These are phyloP conservation scores for Magallana angulata DNA, from an alignment of 1,140 invertebrate species.

Conservation along the genomic window DNA sequence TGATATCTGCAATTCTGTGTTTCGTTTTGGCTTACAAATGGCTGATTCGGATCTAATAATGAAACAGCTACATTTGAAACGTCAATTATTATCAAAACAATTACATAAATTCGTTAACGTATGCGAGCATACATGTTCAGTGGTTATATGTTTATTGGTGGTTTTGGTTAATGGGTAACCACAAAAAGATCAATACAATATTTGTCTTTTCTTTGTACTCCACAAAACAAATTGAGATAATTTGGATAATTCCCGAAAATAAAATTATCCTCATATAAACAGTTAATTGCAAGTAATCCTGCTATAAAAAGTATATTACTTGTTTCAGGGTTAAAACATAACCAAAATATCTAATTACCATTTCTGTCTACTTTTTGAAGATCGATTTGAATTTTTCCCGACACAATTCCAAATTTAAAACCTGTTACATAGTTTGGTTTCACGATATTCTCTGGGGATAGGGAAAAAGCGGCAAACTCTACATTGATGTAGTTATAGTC, in stretches of 20 bases:
- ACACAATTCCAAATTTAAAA: constrained; percentile 41
- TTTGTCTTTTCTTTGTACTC: no score
- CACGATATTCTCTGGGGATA: neutral
- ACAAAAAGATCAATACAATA: no score
- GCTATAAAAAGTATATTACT: neutral
- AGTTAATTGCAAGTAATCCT: no score
- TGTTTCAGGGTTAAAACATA: neutral
- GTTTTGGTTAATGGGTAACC: no score
- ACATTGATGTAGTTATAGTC: constrained; percentile 39
- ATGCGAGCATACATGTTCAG: no score
- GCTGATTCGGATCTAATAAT: neutral
- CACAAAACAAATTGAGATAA: no score
- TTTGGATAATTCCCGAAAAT: no score
- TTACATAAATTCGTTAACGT: no score
- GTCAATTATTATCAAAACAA: no score
- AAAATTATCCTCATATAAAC: no score
- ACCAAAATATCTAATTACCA: neutral
- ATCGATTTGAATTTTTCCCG: neutral
- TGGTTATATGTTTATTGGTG: no score
- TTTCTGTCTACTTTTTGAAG: constrained; percentile 31
- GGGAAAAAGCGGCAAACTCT: constrained; percentile 33
- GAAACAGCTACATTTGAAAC: no score
- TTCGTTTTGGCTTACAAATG: neutral
- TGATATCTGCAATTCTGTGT: neutral
- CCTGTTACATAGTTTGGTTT: constrained; percentile 29